Conservation (phyloP, 2,113 vertebrate genomes). For the Ammodytes dubius region DNA sequence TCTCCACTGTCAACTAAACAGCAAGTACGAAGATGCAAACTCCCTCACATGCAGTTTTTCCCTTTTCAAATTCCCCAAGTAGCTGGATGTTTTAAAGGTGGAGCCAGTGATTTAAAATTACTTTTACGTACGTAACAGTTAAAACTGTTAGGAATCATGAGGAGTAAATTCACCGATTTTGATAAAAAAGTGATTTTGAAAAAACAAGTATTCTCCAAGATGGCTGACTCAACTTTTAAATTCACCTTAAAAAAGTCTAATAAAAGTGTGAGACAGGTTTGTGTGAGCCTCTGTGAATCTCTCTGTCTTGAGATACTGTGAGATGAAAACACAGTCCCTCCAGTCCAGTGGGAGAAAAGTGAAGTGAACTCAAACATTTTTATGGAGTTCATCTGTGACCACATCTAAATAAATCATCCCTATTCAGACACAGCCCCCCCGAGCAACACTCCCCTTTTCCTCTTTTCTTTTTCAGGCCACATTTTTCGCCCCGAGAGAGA, state of each 20-base stretch:
- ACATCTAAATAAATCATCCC: conserved; percentile 73
- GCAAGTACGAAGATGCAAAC: neutral
- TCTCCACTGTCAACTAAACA: conserved; percentile 22
- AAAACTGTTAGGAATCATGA: too few relatives aligned
- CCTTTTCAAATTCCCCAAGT: too few relatives aligned
- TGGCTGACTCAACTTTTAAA: neutral
- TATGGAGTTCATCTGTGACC: conserved; percentile 61
- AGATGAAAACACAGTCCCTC: neutral
- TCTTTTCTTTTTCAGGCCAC: conserved; percentile 49
- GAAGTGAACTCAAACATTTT: conserved; percentile 62
- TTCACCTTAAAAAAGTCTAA: neutral
- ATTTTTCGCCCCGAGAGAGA: conserved; percentile 34
- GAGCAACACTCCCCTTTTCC: conserved; percentile 60
- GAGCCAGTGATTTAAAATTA: too few relatives aligned
- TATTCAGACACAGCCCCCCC: conserved; percentile 51
- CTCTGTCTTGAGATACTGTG: neutral
- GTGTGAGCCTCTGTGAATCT: conserved; percentile 25
- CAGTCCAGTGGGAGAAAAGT: conserved; percentile 1
- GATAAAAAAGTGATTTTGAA: too few relatives aligned
- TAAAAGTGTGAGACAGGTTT: conserved; percentile 1
- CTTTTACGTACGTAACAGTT: too few relatives aligned
- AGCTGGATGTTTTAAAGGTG: too few relatives aligned
- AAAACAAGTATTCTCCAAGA: too few relatives aligned
- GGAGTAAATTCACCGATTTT: too few relatives aligned
- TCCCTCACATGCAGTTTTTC: neutral